Percentiles rank a stretch among this genome's conserved stretches.
Conservation (phyloP, 2,797 vertebrate species). For the Tarsius wallacei region DNA sequence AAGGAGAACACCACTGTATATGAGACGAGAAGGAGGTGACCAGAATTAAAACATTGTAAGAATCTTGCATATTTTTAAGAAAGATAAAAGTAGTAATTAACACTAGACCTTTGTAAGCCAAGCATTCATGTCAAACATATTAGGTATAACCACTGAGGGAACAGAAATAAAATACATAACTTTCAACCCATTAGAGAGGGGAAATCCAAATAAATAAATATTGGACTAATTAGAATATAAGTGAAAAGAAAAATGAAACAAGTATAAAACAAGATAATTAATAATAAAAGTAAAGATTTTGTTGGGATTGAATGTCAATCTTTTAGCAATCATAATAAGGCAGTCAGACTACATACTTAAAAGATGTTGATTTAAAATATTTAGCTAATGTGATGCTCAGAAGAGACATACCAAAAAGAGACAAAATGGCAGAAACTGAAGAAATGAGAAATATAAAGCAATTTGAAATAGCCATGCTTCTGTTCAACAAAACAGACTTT, state of each 20-base stretch:
- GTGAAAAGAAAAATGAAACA: background rate
- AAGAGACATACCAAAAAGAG: background rate
- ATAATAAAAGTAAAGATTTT: background rate
- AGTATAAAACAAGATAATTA: background rate
- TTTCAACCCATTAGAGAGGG: background rate
- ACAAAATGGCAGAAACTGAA: background rate
- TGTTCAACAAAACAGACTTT: background rate
- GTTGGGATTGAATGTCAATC: background rate
- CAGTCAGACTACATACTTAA: background rate
- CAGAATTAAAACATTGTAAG: background rate
- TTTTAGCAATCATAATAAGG: background rate
- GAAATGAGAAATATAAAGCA: background rate
- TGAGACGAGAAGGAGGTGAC: background rate
- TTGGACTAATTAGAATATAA: background rate
- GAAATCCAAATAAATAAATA: background rate
- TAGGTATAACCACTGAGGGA: background rate
- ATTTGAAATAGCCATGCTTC: background rate
- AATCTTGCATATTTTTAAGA: background rate
- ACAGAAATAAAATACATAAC: background rate
- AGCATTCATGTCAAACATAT: background rate
- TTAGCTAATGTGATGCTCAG: background rate
- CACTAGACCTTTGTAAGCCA: background rate
- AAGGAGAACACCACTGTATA: background rate
- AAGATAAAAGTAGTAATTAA: background rate
- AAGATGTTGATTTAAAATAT: background rate